Conservation (phyloP, 2,888 invertebrate genomes). For the Camptogramma bilineatum region DNA sequence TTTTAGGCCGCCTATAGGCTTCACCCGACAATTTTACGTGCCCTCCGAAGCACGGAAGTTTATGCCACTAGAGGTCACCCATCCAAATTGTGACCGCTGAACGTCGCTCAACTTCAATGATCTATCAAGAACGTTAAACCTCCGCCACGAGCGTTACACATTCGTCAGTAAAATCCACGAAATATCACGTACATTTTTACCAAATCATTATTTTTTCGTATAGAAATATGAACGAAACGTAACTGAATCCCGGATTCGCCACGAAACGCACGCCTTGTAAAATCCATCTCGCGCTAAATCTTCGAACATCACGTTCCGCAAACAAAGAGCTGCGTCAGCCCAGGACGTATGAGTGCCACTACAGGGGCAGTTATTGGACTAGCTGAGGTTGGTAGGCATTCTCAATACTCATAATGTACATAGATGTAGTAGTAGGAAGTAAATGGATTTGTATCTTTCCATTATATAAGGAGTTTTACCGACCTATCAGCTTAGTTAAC, state of each 20-base stretch:
- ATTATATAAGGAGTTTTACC: no score
- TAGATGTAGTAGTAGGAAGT: no score
- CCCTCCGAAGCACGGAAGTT: no score
- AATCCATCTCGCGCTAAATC: slow-evolving; percentile 44
- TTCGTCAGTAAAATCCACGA: neutral
- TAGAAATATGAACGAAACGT: slow-evolving; percentile 1
- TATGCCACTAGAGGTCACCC: no score
- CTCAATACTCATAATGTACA: neutral
- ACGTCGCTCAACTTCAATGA: no score
- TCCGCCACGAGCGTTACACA: neutral
- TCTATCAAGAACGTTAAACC: no score
- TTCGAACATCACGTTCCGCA: slow-evolving; percentile 59
- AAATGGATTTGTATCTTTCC: no score
- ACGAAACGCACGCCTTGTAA: slow-evolving; percentile 22
- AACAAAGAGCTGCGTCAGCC: slow-evolving; percentile 44
- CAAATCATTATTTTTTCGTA: neutral
- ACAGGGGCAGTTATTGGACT: slow-evolving; percentile 19
- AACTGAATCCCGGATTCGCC: slow-evolving; percentile 14
- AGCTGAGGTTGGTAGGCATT: neutral
- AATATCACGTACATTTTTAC: neutral
- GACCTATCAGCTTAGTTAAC: no score
- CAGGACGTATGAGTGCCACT: slow-evolving; percentile 18
- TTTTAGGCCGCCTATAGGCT: no score
- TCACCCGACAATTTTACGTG: no score
- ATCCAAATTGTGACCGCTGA: no score